Evolutionary conservation across 2,113 vertebrate genomes (phyloP), one percentile per base, ranked within the genome.

Genomic region (Amphilophus citrinellus): DNA sequence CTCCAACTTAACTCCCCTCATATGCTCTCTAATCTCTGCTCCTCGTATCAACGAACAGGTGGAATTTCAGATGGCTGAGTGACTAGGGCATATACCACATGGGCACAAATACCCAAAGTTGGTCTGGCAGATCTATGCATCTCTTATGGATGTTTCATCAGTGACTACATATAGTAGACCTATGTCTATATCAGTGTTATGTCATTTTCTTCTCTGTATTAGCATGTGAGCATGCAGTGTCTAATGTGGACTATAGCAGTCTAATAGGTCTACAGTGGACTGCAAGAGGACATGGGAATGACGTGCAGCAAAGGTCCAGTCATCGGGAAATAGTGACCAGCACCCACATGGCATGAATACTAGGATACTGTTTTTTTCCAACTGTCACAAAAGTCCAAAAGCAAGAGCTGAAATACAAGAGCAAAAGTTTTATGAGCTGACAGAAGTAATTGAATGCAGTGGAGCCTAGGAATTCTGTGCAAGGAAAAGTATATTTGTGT

Each of bases 311-410:
- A 65, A 42, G 20, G 37, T 65, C 37, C 62, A 42, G 20, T 22
- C n/a, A 2, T 42, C 62, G 6, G 8, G 22, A 24, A 65, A 65
- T 42, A 24, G n/a, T 65, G 3, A 65, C 62, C 20, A 42, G 62
- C 22, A 65, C 37, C 1, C n/a, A 65, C 22, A 65, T 42, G 37
- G 6, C 20, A 42, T 37, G 7, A 65, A 39, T 18, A 42, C 11
- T 65, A 35, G 20, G 20, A 22, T n/a, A 65, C n/a, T 44, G 37
- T 37, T 6, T 24, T 66, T 66, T 66, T 42, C 63, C 14, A 65
- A 42, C 62, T 65, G 62, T 65, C 11, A 44, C 37, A 66, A 66
- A 44, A 66, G 62, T 66, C 63, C 63, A 66, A 66, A 42, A 42
- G 63, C 1, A 66, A 20, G 2, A 66, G n/a, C 63, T 42, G 63